Base-by-base conservation (phyloP, 2,888 invertebrate species). In the Drosophila prolongata region DNA sequence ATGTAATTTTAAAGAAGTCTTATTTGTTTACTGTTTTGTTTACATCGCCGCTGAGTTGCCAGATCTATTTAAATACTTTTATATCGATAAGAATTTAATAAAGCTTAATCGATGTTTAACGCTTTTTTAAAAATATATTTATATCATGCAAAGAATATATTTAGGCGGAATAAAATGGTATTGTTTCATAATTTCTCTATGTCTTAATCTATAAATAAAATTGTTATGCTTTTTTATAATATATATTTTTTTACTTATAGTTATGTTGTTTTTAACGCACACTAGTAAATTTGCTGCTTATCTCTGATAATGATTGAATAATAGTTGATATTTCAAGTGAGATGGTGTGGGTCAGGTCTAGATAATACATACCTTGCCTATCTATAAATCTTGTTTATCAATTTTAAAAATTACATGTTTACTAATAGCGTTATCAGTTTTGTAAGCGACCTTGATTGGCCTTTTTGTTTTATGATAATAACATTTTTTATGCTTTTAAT, bases 291-390 rank as follows among this genome's bases (percentile, higher is more conserved):
- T 14, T 9, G 9, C 10, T 1, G 11, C 60, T 42, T 62, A 59
- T 62, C 62, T 62, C 3, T 3, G 13, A 10, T 34, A 38, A 35
- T 59, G 40, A 62, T 47, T 47, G 40, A 47, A 14, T 47, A 30
- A 42, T 62, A 60, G 59, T 62, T 60, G 62, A 49, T 49, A 27
- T 49, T 60, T 42, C 42, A 5, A 16, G 16, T 14, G 19, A 38
- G 37, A 16, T 38, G 44, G 13, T 9, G 34, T n/a, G 11, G n/a
- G 16, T 5, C 10, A 16, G 19, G 46, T n/a, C n/a, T 11, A 42
- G 62, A 60, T 62, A 62, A 49, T 30, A 62, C 42, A 13, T 30
- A n/a, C n/a, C n/a, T n/a, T n/a, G n/a, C n/a, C n/a, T n/a, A 60
- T 16, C 35, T 16, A 62, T 43, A 60, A 60, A 60, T 43, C n/a